Base-by-base conservation (phyloP, 1,140 invertebrate genomes). In the Brachionus paranguensis region DNA sequence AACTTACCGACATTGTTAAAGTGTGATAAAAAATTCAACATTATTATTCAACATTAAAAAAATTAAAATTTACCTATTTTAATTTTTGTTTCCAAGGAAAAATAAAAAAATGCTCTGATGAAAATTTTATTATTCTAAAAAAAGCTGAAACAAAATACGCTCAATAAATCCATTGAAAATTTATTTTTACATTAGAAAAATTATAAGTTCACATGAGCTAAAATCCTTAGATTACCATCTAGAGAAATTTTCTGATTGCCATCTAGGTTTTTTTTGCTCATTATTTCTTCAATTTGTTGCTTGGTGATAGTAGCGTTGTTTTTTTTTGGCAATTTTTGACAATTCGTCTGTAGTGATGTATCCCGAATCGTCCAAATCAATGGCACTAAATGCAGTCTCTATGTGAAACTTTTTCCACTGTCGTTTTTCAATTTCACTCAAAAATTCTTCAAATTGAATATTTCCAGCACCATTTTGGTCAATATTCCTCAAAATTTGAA, bases 371-470 rank as follows among this genome's bases (percentile, higher is more conserved):
- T 79, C 47, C 11, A 53, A 53, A 53, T 79, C 68, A 43, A 72
- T 72, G 24, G 68, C 68, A 41, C 10, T 12, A 24, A 72, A 72
- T 17, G 68, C 47, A 10, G 43, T 7, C 17, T 76, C 20, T 78
- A n/a, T 27, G 24, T 14, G 20, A n/a, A 3, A 24, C 1, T 50
- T 60, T 8, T 43, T 33, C 0, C 5, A 43, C 1, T 64, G 11
- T 14, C 17, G 3, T 33, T 64, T 81, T 60, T 45, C 64, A 4
- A 81, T 65, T 37, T 81, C 78, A 41, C 33, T 47, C 10, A 27
- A n/a, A 81, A 81, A 81, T 29, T 81, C 78, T 64, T 60, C 64
- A 37, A 81, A 60, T 81, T 81, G 50, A 24, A 81, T 81, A 8
- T 20, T 60, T 10, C 78, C 78, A 29, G 65, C 43, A 55, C 43